phyloP scores from a whole-genome alignment of 2,888 invertebrate species.

The Cheilosia pagana region DNA sequence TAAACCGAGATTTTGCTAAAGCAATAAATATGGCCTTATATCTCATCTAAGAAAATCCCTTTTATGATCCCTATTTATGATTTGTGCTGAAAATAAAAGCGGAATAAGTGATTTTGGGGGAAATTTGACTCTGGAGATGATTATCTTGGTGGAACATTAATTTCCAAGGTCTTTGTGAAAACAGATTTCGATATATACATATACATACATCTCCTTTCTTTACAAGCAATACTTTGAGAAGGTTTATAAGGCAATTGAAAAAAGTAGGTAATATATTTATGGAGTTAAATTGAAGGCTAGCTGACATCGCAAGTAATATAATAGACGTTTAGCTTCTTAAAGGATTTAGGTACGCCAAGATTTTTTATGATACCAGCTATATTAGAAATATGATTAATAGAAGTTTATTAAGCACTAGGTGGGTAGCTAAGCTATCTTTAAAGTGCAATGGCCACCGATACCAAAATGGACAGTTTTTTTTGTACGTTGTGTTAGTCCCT shows the following conservation, averaged over 20 bases:
- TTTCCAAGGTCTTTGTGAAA: slow-evolving; percentile 9
- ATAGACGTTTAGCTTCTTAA: too few relatives aligned
- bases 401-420: too few relatives aligned
- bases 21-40: slow-evolving; percentile 37
- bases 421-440: too few relatives aligned
- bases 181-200: background rate
- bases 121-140: slow-evolving; percentile 31
- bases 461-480: too few relatives aligned
- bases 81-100: slow-evolving; percentile 26
- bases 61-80: slow-evolving; percentile 60
- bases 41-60: slow-evolving; percentile 51
- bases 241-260: background rate
- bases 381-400: too few relatives aligned
- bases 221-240: background rate
- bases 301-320: too few relatives aligned
- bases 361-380: too few relatives aligned
- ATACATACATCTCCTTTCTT: background rate
- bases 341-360: too few relatives aligned
- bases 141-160: slow-evolving; percentile 23
- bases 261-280: too few relatives aligned
- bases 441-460: too few relatives aligned
- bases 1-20: slow-evolving; percentile 54
- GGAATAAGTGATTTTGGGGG: slow-evolving; percentile 36
- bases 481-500: too few relatives aligned
- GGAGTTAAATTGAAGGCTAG: too few relatives aligned